Evolutionary conservation across 2,797 vertebrate genomes (phyloP).

Genomic region (Oceanodroma leucorhoa): DNA sequence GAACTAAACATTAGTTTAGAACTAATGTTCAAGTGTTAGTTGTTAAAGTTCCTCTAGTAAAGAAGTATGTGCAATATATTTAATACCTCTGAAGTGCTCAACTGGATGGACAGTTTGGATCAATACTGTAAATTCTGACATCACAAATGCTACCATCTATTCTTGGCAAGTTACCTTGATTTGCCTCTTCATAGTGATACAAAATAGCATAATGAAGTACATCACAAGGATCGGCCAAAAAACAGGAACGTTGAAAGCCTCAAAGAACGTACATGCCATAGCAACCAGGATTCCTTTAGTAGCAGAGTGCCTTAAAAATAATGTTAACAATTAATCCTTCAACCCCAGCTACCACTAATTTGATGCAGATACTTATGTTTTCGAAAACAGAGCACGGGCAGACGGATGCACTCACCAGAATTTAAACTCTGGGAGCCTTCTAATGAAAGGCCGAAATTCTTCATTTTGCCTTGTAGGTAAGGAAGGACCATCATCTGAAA

Average conservation of each 20-base stretch:
- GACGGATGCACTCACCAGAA: conserved; percentile 87
- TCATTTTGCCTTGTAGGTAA: conserved; percentile 98
- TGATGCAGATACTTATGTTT: not conserved
- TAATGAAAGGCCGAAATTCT: conserved; percentile 97
- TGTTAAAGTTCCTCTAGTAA: not conserved
- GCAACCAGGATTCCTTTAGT: conserved; percentile 97
- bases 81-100: not conserved
- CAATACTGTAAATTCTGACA: not conserved
- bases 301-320: conserved; percentile 89
- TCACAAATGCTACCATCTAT: not conserved
- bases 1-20: no score
- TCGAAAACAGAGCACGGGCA: not conserved
- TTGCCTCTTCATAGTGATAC: conserved; percentile 99
- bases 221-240: conserved; percentile 99
- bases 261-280: conserved; percentile 98
- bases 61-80: no score
- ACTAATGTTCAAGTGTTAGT: not conserved
- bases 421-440: conserved; percentile 98
- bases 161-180: conserved; percentile 86
- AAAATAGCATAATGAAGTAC: conserved; percentile 99
- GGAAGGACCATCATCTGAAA: conserved; percentile 91
- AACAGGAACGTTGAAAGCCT: conserved; percentile 97
- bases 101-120: not conserved
- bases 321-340: not conserved
- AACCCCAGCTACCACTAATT: not conserved